A percentile compares a stretch with the other conserved stretches of the same genome.
Evolutionary conservation across 2,113 vertebrate species (phyloP).

Genomic region (Spermophilus dauricus): DNA sequence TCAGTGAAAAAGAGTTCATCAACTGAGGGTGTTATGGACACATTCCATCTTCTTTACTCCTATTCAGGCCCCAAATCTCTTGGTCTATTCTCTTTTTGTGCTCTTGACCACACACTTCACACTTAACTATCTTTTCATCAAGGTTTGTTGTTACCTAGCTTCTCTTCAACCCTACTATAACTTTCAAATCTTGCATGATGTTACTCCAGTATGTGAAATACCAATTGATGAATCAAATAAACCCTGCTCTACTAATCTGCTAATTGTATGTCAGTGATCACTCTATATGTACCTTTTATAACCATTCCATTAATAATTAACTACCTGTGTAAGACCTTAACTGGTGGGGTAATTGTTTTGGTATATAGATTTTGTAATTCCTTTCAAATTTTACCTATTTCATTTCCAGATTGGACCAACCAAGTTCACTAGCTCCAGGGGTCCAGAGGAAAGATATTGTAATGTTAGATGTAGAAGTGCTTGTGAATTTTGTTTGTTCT

Average conservation of each 20-base stretch:
- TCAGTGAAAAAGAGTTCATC: background rate
- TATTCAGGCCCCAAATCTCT: background rate
- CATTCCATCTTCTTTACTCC: background rate
- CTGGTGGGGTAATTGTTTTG: background rate
- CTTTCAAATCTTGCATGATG: background rate
- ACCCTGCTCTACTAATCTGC: background rate
- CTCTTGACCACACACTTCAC: background rate
- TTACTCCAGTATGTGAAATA: background rate
- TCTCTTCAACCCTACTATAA: background rate
- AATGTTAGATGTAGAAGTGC: background rate
- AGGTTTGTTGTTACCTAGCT: background rate
- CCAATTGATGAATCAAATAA: background rate
- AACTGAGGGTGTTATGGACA: background rate
- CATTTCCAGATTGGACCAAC: background rate
- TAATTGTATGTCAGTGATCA: background rate
- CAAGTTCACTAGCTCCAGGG: background rate
- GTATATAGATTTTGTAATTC: background rate
- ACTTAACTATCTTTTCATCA: background rate
- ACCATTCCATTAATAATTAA: background rate
- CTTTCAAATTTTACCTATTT: background rate
- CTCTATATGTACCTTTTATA: background rate
- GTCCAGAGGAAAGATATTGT: background rate
- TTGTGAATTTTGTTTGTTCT: background rate
- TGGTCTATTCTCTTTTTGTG: background rate
- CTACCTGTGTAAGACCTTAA: background rate